Conservation (phyloP, 1,140 invertebrate species). For the Anthonomus grandis region DNA sequence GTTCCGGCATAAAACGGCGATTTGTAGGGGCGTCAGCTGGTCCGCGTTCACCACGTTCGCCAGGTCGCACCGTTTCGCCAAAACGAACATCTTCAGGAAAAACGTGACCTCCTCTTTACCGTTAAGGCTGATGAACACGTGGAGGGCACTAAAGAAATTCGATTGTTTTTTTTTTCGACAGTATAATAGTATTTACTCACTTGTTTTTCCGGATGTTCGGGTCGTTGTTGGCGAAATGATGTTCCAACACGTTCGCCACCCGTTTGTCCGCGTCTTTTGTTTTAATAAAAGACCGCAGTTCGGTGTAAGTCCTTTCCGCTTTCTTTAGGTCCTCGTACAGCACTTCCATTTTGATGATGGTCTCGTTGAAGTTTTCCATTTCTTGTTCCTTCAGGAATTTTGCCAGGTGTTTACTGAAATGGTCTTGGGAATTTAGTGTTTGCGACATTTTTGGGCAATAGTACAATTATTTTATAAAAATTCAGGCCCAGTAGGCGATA, state of each 20-base stretch:
- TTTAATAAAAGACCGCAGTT: slow-evolving; percentile 36
- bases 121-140: slow-evolving; percentile 29
- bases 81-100: slow-evolving; percentile 28
- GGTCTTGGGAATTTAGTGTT: too few relatives aligned
- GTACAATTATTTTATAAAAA: too few relatives aligned
- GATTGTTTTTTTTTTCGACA: background rate
- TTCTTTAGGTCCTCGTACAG: slow-evolving; percentile 29
- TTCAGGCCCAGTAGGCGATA: too few relatives aligned
- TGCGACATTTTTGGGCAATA: too few relatives aligned
- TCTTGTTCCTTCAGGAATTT: too few relatives aligned
- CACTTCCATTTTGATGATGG: slow-evolving; percentile 44
- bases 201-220: slow-evolving; percentile 25
- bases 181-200: slow-evolving; percentile 5
- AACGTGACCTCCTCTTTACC: slow-evolving; percentile 27
- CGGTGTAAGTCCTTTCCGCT: slow-evolving; percentile 25
- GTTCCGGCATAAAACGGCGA: slow-evolving; percentile 33
- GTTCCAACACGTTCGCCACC: slow-evolving; percentile 27
- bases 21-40: slow-evolving; percentile 28
- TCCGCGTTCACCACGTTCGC: slow-evolving; percentile 25
- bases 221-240: slow-evolving; percentile 28
- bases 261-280: slow-evolving; percentile 25
- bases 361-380: background rate
- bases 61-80: slow-evolving; percentile 26
- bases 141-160: slow-evolving; percentile 34
- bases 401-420: too few relatives aligned